phyloP scores from a whole-genome alignment of 2,797 vertebrate species.

The Anguilla pacifica region DNA sequence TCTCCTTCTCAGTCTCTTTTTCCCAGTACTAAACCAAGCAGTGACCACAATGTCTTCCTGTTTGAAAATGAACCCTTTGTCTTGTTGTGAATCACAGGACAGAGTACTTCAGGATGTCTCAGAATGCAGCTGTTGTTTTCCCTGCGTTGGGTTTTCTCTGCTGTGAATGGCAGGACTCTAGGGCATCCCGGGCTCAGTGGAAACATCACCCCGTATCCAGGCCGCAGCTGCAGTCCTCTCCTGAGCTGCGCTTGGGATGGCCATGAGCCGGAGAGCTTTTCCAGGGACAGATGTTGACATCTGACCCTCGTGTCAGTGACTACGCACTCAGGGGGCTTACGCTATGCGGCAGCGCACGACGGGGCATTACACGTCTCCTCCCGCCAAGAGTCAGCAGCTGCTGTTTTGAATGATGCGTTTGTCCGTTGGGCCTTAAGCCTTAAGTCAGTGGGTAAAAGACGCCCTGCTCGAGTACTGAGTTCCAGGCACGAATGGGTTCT shows the following conservation, averaged over 20 bases:
- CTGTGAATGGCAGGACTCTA: not conserved
- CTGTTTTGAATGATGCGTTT: not conserved
- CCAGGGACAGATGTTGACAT: not conserved
- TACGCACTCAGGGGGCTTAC: not conserved
- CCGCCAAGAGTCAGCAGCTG: not conserved
- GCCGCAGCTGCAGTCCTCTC: not conserved
- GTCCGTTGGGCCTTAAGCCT: not conserved
- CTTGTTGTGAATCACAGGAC: not conserved
- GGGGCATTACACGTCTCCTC: not conserved
- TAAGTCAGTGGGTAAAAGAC: not conserved
- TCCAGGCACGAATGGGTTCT: not conserved
- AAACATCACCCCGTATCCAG: not conserved
- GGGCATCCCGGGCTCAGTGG: not conserved
- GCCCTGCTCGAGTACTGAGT: not conserved
- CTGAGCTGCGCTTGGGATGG: not conserved
- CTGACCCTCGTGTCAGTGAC: not conserved
- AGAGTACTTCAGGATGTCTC: not conserved
- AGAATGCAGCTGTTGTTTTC: slow-evolving; percentile 13
- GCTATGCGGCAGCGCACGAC: not conserved
- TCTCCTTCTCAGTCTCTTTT: not conserved
- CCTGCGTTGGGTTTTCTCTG: not conserved
- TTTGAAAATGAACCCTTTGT: slow-evolving; percentile 19
- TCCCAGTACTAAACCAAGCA: not conserved
- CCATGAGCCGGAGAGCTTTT: not conserved
- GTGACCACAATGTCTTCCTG: not conserved